Base-by-base conservation (phyloP, 2,113 vertebrate species). In the Thomomys bottae region DNA sequence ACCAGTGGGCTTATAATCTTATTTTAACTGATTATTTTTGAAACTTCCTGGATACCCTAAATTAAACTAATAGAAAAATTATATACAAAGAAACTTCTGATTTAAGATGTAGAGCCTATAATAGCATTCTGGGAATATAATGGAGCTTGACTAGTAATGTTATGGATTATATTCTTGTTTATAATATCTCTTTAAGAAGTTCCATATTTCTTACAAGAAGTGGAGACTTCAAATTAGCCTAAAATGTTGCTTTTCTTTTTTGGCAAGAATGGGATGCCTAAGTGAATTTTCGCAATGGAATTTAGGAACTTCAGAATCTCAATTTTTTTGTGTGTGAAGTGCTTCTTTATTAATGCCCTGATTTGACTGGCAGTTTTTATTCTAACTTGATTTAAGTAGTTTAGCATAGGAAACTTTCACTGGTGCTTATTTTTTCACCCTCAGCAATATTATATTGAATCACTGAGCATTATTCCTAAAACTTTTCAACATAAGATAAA, bases 21-120 rank as follows among this genome's bases (percentile, higher is more conserved):
- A 94, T 73, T 38, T 94, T 92, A 93, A 40, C 86, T 97, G 76
- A 94, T 96, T 97, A 77, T 93, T 96, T 78, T 75, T 97, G 94
- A 89, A 5, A 96, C 84, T 96, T 79, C 54, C 64, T 0, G 0
- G 70, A 49, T 57, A 88, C 67, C 90, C 76, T 89, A 80, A 49
- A 6, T 6, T 72, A 94, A 96, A 86, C 36, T 71, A 76, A 40
- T 71, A 92, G 49, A 95, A 77, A 40, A 91, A 87, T 36, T 71
- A 96, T 96, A 95, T 76, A 26, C 4, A 95, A 95, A 77, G 89
- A 87, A 95, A 83, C 1, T 59, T 84, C 23, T 96, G n/a, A 75
- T 57, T 24, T 59, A 92, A 63, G 68, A 57, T 63, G 68, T 88
- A 86, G 61, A 93, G 68, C 20, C 30, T 2, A 14, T 26, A 10